Percentiles rank a stretch among this genome's conserved stretches.
Conservation (phyloP, 2,888 invertebrate species). For the Nomada goodeniana region DNA sequence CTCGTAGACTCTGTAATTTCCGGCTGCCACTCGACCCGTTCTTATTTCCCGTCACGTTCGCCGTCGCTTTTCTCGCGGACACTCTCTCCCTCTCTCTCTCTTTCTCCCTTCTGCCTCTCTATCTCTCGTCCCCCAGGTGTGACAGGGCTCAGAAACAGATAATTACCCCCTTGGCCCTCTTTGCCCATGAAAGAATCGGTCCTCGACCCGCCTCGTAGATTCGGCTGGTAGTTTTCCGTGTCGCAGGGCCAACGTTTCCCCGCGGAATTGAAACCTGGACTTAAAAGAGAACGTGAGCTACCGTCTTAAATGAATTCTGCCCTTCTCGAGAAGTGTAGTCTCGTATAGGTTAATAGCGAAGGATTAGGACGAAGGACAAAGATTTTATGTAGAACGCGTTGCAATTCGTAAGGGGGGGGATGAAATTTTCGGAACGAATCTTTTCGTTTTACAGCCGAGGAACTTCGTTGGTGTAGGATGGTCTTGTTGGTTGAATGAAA, state of each 20-base stretch:
- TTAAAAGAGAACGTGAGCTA: no score
- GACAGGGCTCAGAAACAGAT: conserved; percentile 82
- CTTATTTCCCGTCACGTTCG: conserved; percentile 83
- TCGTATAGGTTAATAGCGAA: background rate
- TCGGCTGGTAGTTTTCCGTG: conserved; percentile 12
- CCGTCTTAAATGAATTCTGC: background rate
- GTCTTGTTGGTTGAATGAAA: no score
- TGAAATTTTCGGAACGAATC: no score
- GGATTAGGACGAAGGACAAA: background rate
- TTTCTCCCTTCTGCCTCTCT: no score
- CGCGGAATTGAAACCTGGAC: background rate
- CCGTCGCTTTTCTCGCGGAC: conserved; percentile 65
- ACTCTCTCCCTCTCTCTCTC: conserved; percentile 54
- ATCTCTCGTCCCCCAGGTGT: conserved; percentile 71
- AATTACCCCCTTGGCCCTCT: conserved; percentile 77
- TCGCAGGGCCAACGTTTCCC: background rate
- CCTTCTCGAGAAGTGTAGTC: background rate
- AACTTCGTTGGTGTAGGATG: no score
- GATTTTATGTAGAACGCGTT: background rate
- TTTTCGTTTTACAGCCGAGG: no score
- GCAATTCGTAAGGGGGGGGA: background rate
- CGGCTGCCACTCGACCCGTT: conserved; percentile 81
- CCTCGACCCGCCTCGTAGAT: conserved; percentile 4
- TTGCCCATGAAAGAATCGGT: conserved; percentile 27
- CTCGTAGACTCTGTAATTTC: conserved; percentile 82